Evolutionary conservation across 2,888 invertebrate species (phyloP), one percentile per base, ranked within the genome.

Genomic region (Dasysyrphus tricinctus): DNA sequence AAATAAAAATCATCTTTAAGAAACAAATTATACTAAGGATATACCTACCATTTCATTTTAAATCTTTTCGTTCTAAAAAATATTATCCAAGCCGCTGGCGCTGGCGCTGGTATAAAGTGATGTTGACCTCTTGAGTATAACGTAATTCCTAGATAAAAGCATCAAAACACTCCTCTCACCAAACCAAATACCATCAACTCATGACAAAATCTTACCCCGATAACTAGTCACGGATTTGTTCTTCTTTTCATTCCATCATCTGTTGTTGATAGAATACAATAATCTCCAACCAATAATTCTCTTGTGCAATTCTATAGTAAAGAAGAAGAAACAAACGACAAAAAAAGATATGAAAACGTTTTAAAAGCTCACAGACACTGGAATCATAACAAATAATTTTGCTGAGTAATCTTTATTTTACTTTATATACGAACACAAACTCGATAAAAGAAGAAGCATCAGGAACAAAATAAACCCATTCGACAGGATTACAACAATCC

Each of bases 401-500:
- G 69, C 69, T 54, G 69, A 69, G 54, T 69, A 69, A 54, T 69
- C 69, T 69, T 51, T 54, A 54, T 69, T 69, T 69, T 54, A 34
- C 37, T 37, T 54, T 19, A 19, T 24, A 24, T 49, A 65, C 29
- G 12, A 49, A 47, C 65, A 65, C 12, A 49, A 24, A 8, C 2
- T 16, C 61, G 44, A 29, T 8, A 8, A 49, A 34, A 67, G 67
- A 37, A 49, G 9, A 24, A 61, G 2, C 51, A 51, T 9, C 61
- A 44, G 14, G 29, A 24, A 54, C 14, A 24, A 69, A 69, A 54
- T 69, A 69, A 69, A 69, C 54, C 67, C 54, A 54, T 79, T 83
- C 61, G 39, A 79, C 32, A 69, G 67, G 73, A 74, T 78, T 74
- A 69, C 67, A 74, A 16, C 69, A 74, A 78, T 79, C 74, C 82